These are phyloP conservation scores for Amphiprion clarkii DNA, from an alignment of 2,797 vertebrate species.

Conservation along the genomic window DNA sequence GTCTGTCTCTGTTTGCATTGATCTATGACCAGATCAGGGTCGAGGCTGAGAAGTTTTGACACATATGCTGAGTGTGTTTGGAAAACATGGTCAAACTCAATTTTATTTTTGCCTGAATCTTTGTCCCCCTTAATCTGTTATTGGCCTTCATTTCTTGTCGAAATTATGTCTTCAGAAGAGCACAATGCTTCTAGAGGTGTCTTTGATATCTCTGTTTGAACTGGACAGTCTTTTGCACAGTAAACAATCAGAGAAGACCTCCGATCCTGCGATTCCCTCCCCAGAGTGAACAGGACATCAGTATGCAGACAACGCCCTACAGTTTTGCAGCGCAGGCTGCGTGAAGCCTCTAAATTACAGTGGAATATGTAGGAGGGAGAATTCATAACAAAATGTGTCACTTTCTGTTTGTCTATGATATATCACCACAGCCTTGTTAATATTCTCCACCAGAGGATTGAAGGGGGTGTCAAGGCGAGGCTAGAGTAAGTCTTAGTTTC, in stretches of 20 bases:
- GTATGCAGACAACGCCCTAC: slow-evolving; percentile 68
- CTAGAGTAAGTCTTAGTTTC: slow-evolving; percentile 4
- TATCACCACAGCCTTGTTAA: slow-evolving; percentile 65
- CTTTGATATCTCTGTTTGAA: slow-evolving; percentile 4
- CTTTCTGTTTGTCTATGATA: slow-evolving; percentile 74
- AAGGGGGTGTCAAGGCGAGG: background rate
- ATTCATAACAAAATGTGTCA: slow-evolving; percentile 74
- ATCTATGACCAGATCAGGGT: slow-evolving; percentile 41
- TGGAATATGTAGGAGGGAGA: slow-evolving; percentile 67
- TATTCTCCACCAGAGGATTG: slow-evolving; percentile 55
- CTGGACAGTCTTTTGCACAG: background rate
- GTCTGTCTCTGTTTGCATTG: slow-evolving; percentile 42
- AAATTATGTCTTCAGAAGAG: slow-evolving; percentile 19
- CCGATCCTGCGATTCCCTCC: slow-evolving; percentile 25
- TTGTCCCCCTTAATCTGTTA: background rate
- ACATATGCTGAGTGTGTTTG: slow-evolving; percentile 7
- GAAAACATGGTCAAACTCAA: slow-evolving; percentile 10
- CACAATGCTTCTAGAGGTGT: background rate
- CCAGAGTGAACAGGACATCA: slow-evolving; percentile 64
- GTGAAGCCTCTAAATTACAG: slow-evolving; percentile 68
- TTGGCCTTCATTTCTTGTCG: slow-evolving; percentile 21
- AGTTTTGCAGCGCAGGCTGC: slow-evolving; percentile 69
- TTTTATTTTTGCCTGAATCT: slow-evolving; percentile 15
- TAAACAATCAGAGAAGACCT: background rate
- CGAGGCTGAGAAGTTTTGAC: slow-evolving; percentile 31